A percentile compares a stretch with the other conserved stretches of the same genome.
Evolutionary conservation across 2,888 invertebrate species (phyloP).

Genomic region (Quadroppia sp.): DNA sequence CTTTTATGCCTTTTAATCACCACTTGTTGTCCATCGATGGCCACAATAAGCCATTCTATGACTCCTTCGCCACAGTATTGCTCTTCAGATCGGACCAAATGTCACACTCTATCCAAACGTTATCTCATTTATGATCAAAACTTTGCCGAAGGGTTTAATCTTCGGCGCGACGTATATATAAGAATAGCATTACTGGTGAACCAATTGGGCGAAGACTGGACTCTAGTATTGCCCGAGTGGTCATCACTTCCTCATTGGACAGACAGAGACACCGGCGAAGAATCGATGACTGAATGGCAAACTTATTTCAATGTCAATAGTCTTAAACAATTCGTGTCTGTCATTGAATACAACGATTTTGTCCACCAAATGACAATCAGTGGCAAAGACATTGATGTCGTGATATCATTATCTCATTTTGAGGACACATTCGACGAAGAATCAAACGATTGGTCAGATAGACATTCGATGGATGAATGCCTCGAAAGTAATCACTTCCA

Average conservation of each 20-base stretch:
- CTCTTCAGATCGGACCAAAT: neutral
- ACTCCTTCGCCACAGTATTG: no score
- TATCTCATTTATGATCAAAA: constrained; percentile 91
- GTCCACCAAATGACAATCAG: constrained; percentile 54
- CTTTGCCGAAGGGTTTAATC: constrained; percentile 92
- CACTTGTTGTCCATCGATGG: no score
- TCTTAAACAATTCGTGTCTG: constrained; percentile 71
- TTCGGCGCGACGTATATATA: constrained; percentile 92
- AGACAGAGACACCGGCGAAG: neutral
- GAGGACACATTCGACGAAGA: constrained; percentile 75
- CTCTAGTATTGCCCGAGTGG: constrained; percentile 78
- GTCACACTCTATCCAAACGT: neutral
- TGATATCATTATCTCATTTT: constrained; percentile 48
- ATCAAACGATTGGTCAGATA: constrained; percentile 56
- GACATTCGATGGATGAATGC: neutral
- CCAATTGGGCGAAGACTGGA: constrained; percentile 61
- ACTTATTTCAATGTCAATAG: constrained; percentile 78
- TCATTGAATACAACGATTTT: constrained; percentile 79
- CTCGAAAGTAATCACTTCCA: neutral
- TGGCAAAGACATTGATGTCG: constrained; percentile 5
- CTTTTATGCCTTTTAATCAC: no score
- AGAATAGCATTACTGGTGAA: constrained; percentile 78
- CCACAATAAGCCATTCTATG: no score
- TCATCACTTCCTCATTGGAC: constrained; percentile 82
- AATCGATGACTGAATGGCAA: constrained; percentile 64